phyloP scores from a whole-genome alignment of 2,888 invertebrate species.

The Lacanobia oleracea region DNA sequence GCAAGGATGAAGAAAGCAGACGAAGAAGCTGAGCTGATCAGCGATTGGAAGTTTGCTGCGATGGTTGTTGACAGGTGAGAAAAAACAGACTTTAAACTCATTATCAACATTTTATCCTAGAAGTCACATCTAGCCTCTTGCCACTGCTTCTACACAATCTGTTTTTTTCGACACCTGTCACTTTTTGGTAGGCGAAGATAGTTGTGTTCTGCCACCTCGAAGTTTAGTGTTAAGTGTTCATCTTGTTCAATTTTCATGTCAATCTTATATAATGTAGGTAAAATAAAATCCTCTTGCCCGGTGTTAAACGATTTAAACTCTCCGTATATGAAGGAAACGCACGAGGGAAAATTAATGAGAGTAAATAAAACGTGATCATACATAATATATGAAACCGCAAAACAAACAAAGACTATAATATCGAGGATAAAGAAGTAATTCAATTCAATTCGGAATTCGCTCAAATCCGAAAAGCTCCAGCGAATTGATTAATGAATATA shows the following conservation, averaged over 20 bases:
- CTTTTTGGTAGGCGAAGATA: too few relatives aligned
- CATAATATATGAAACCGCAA: slow-evolving; percentile 31
- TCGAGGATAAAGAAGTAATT: slow-evolving; percentile 42
- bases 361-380: slow-evolving; percentile 39
- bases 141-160: too few relatives aligned
- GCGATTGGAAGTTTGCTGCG: slow-evolving; percentile 99
- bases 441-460: slow-evolving; percentile 24
- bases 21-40: slow-evolving; percentile 97
- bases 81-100: not conserved
- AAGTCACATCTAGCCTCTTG: too few relatives aligned
- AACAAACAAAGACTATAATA: slow-evolving; percentile 17
- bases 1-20: slow-evolving; percentile 98
- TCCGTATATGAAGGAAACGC: not conserved
- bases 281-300: slow-evolving; percentile 4
- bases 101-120: too few relatives aligned
- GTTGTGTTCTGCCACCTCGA: too few relatives aligned
- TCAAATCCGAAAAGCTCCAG: slow-evolving; percentile 50
- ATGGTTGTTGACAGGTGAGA: slow-evolving; percentile 97
- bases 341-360: slow-evolving; percentile 1
- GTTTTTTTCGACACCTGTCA: too few relatives aligned
- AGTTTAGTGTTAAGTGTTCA: too few relatives aligned
- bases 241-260: not conserved
- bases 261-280: not conserved
- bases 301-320: slow-evolving; percentile 12
- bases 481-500: slow-evolving; percentile 57